Evolutionary conservation across 92 coral and sea anemone genomes (phyloP).

Genomic region (Actinostola sp.): DNA sequence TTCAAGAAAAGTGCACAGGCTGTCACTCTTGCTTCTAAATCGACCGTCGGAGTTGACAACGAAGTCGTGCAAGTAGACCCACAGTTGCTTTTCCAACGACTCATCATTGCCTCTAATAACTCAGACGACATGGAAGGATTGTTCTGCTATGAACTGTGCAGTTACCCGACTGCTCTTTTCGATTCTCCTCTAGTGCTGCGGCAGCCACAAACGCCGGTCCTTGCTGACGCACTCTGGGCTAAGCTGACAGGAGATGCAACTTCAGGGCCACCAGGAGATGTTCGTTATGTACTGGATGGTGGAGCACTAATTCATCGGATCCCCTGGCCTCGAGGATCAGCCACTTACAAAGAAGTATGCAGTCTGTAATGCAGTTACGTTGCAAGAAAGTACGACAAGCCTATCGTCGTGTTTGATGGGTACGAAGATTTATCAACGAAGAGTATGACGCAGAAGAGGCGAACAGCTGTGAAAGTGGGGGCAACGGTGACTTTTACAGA

Average conservation of each 20-base stretch:
- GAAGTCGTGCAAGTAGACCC: conserved; percentile 38
- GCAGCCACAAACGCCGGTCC: conserved; percentile 24
- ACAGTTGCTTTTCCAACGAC: conserved; percentile 48
- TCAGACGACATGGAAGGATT: conserved; percentile 17
- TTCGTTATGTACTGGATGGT: conserved; percentile 7
- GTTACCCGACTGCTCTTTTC: conserved; percentile 21
- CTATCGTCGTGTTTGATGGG: conserved; percentile 31
- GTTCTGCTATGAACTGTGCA: conserved; percentile 13
- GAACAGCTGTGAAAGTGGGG: conserved; percentile 22
- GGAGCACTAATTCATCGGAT: conserved; percentile 22
- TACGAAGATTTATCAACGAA: conserved; percentile 29
- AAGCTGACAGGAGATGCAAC: conserved; percentile 19
- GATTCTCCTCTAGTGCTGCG: conserved; percentile 17
- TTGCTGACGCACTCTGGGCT: too few species aligned
- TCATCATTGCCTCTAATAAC: conserved; percentile 11
- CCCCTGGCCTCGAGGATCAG: conserved; percentile 10
- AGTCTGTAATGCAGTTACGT: conserved; percentile 4
- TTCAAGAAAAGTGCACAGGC: conserved; percentile 34
- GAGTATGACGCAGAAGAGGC: conserved; percentile 33
- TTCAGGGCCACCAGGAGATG: conserved; percentile 14
- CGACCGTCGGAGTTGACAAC: conserved; percentile 31
- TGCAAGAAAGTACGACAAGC: background rate
- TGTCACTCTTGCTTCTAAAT: conserved; percentile 37
- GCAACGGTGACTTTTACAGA: conserved; percentile 20
- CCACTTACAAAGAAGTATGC: conserved; percentile 20